phyloP scores from a whole-genome alignment of 2,888 invertebrate genomes.

The Xestoiulus laeticollis region DNA sequence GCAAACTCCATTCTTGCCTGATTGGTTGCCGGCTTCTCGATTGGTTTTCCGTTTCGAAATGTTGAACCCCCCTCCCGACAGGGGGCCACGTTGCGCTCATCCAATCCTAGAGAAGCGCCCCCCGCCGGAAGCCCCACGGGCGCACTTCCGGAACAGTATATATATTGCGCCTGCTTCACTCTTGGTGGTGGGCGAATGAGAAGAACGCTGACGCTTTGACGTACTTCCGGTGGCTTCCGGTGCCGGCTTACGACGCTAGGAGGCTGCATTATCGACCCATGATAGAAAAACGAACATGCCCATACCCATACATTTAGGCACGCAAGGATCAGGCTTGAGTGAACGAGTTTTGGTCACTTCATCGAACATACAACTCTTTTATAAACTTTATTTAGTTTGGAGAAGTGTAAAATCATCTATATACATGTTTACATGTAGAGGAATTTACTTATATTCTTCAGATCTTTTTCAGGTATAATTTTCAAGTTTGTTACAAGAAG shows the following conservation, averaged over 20 bases:
- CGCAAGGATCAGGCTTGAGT: too few relatives aligned
- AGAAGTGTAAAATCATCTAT: too few relatives aligned
- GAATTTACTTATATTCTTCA: too few relatives aligned
- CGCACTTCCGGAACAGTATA: not conserved
- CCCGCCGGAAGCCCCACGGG: not conserved
- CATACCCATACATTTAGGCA: too few relatives aligned
- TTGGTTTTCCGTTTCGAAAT: not conserved
- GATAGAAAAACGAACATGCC: too few relatives aligned
- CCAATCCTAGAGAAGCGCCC: not conserved
- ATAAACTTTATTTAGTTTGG: too few relatives aligned
- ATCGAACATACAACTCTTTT: too few relatives aligned
- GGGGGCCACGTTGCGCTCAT: not conserved
- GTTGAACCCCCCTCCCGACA: not conserved
- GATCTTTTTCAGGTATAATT: too few relatives aligned
- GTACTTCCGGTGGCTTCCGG: not conserved
- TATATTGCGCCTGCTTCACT: not conserved
- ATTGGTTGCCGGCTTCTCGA: conserved; percentile 9
- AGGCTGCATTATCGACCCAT: too few relatives aligned
- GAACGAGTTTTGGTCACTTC: too few relatives aligned
- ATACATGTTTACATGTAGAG: too few relatives aligned
- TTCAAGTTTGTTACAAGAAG: too few relatives aligned
- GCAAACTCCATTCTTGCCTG: conserved; percentile 7
- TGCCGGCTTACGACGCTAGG: not conserved
- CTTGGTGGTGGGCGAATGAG: not conserved
- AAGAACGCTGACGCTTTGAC: not conserved